Percentiles rank a stretch among this genome's conserved stretches.
phyloP scores from a whole-genome alignment of 2,888 invertebrate genomes.

The Trichacis sp. region DNA sequence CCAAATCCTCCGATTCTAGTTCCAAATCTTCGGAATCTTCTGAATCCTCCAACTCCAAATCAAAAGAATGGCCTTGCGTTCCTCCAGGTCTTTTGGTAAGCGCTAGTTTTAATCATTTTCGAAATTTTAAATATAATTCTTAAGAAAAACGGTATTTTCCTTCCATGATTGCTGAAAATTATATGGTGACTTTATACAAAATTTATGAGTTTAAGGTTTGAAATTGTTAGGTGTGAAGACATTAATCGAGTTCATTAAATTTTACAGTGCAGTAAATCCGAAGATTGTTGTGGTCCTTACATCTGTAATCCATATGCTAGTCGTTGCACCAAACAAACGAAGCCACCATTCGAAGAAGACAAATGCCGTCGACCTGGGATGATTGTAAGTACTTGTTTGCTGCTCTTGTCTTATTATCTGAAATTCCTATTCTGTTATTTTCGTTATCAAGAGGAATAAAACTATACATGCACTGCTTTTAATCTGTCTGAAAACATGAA shows the following conservation, averaged over 20 bases:
- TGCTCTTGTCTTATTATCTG: background rate
- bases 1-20: background rate
- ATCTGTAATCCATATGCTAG: conserved; percentile 34
- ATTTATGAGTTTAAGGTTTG: background rate
- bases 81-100: background rate
- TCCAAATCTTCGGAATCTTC: background rate
- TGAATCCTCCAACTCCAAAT: background rate
- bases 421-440: background rate
- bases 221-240: too few species aligned
- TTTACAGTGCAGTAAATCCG: conserved; percentile 24
- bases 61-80: background rate
- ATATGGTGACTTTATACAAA: background rate
- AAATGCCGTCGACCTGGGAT: conserved; percentile 13
- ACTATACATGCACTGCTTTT: too few species aligned
- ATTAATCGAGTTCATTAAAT: too few species aligned
- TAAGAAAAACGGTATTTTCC: too few species aligned
- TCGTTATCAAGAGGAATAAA: too few species aligned
- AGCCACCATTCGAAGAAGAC: conserved; percentile 4
- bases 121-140: too few species aligned
- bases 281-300: conserved; percentile 25
- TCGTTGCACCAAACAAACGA: conserved; percentile 24
- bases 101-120: too few species aligned
- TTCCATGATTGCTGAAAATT: background rate
- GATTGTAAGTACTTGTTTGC: conserved; percentile 11
- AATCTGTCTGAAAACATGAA: too few species aligned